A percentile compares a stretch with the other conserved stretches of the same genome.
These are phyloP conservation scores for Antheraea assamensis DNA, from an alignment of 2,888 invertebrate species.

Conservation along the genomic window DNA sequence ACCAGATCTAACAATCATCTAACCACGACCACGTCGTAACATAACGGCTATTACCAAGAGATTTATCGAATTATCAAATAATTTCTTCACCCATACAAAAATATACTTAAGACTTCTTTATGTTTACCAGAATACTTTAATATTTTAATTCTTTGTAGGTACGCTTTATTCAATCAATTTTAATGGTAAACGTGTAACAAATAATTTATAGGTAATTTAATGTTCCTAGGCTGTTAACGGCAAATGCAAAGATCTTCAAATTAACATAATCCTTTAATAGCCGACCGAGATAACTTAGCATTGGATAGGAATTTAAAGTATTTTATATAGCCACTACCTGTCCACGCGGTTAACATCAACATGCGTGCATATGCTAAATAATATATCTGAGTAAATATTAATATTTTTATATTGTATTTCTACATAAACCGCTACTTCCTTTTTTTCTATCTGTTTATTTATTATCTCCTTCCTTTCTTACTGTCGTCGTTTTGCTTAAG, in stretches of 20 bases:
- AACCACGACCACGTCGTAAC: too few relatives aligned
- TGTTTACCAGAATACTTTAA: not conserved
- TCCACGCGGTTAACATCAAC: not conserved
- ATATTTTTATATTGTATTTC: too few relatives aligned
- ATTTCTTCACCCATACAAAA: not conserved
- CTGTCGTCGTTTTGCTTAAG: too few relatives aligned
- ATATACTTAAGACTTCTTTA: not conserved
- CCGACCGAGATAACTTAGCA: not conserved
- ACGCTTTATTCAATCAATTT: not conserved
- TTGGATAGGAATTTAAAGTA: not conserved
- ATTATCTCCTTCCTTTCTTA: too few relatives aligned
- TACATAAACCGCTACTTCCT: too few relatives aligned
- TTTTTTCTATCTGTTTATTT: too few relatives aligned
- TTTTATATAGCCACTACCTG: not conserved
- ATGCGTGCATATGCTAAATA: not conserved
- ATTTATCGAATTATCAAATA: not conserved
- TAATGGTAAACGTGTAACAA: not conserved
- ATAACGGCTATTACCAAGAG: too few relatives aligned
- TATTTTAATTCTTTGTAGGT: not conserved
- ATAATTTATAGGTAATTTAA: not conserved
- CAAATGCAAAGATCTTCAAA: not conserved
- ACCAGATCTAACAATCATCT: too few relatives aligned
- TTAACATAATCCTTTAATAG: conserved; percentile 1
- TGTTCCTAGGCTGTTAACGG: not conserved
- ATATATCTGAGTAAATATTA: not conserved